phyloP scores from a whole-genome alignment of 2,113 vertebrate genomes.

The Carassius gibelio region DNA sequence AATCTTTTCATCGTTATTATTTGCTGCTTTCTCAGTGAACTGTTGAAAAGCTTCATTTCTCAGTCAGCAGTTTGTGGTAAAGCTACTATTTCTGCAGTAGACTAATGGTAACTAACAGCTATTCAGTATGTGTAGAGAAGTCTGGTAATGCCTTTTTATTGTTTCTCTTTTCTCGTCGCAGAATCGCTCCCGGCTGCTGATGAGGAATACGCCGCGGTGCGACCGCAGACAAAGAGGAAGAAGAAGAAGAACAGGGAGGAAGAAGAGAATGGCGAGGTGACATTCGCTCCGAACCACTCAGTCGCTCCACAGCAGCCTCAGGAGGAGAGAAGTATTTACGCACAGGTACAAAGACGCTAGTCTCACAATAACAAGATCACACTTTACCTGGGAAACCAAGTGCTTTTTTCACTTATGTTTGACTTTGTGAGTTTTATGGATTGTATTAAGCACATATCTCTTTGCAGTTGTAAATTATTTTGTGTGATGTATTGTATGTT shows the following conservation, averaged over 20 bases:
- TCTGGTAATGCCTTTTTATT: neutral
- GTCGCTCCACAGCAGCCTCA: neutral
- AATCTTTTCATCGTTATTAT: neutral
- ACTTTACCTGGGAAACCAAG: neutral
- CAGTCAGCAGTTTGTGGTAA: neutral
- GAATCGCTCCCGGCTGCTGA: neutral
- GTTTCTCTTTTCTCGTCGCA: neutral
- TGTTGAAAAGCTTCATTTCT: neutral
- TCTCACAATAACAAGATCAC: neutral
- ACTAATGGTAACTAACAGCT: neutral
- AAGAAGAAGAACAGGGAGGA: no score
- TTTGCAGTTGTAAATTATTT: no score
- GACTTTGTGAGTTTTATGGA: neutral
- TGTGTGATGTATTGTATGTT: neutral
- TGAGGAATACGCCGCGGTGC: no score
- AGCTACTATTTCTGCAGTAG: neutral
- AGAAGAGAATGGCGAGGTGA: neutral
- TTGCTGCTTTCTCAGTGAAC: neutral
- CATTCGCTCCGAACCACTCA: neutral
- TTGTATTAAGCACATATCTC: neutral
- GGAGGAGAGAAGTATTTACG: constrained; percentile 58
- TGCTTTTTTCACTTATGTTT: neutral
- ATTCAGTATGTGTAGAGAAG: no score
- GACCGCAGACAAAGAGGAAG: neutral
- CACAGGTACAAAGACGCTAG: constrained; percentile 39